These are phyloP conservation scores for Corythaixoides concolor DNA, from an alignment of 2,113 vertebrate species.

Conservation along the genomic window DNA sequence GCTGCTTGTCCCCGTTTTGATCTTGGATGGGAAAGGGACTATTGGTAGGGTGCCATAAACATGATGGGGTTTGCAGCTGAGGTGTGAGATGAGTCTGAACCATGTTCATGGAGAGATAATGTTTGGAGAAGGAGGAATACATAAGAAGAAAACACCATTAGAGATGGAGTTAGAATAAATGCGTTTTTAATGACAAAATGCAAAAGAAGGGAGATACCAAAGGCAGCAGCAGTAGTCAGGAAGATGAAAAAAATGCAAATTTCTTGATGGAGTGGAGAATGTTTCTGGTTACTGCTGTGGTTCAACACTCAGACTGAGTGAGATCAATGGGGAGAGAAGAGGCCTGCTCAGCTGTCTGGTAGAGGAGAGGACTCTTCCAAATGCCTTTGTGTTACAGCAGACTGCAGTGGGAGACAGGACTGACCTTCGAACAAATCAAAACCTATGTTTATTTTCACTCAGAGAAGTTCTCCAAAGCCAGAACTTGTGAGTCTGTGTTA, in stretches of 20 bases:
- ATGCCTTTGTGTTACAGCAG: not conserved
- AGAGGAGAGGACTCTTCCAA: not conserved
- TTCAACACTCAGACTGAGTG: not conserved
- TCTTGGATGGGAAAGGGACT: not conserved
- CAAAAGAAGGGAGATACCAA: not conserved
- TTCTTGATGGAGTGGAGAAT: not conserved
- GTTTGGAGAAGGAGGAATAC: not conserved
- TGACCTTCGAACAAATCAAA: not conserved
- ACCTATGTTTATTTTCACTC: not conserved
- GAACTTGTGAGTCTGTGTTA: not conserved
- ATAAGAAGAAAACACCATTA: not conserved
- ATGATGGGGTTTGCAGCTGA: not conserved
- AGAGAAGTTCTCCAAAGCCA: not conserved
- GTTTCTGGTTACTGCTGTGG: not conserved
- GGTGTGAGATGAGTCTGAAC: not conserved
- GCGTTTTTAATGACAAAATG: not conserved
- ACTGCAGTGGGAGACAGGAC: not conserved
- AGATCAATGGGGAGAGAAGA: not conserved
- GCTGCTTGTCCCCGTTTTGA: not conserved
- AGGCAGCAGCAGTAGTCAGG: not conserved
- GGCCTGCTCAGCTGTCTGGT: not conserved
- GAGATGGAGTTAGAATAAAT: not conserved
- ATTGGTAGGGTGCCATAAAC: fast-evolving
- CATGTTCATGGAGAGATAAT: fast-evolving
- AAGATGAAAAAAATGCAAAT: not conserved